Base-by-base conservation (phyloP, 2,113 vertebrate genomes). In the Equus przewalskii region DNA sequence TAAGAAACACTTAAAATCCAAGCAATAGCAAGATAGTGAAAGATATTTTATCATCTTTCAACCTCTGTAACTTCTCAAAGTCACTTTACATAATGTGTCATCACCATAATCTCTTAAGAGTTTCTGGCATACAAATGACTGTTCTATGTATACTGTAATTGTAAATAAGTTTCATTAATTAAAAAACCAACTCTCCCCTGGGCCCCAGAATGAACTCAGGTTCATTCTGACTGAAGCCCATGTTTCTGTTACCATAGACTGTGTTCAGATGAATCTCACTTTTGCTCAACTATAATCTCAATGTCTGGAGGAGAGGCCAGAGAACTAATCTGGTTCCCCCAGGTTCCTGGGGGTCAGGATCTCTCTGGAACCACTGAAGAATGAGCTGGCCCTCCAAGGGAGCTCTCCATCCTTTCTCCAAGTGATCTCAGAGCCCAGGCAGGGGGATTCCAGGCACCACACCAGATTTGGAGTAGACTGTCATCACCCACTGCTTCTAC, bases 1-100 rank as follows among this genome's bases (percentile, higher is more conserved):
- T 93, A 88, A 95, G 96, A 97, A 95, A 76, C 36, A 78, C 62
- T 58, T 89, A 26, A 72, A 91, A 93, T 72, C 16, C 49, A 89
- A 79, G 90, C 9, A 28, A 62, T 24, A 80, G 67, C 12, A 22
- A 60, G 58, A 58, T 12, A 54, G 4, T 44, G 51, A 87, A 82
- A 93, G 28, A 16, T 21, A 18, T 87, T 54, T 76, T 70, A 72
- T 51, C n/a, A 64, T 67, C 78, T 89, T 60, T 69, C n/a, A 69
- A 83, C 33, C 49, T 81, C 72, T 46, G 58, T 67, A 60, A 60
- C 36, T 96, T 87, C 82, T 88, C 64, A 84, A 70, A 97, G 24
- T 86, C 30, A 86, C 46, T 97, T 92, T 89, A 49, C 73, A 70
- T 21, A 30, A 5, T 56, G 80, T 81, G 44, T 86, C 65, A 95